Base-by-base conservation (phyloP, 2,888 invertebrate species). In the Cerastoderma edule region DNA sequence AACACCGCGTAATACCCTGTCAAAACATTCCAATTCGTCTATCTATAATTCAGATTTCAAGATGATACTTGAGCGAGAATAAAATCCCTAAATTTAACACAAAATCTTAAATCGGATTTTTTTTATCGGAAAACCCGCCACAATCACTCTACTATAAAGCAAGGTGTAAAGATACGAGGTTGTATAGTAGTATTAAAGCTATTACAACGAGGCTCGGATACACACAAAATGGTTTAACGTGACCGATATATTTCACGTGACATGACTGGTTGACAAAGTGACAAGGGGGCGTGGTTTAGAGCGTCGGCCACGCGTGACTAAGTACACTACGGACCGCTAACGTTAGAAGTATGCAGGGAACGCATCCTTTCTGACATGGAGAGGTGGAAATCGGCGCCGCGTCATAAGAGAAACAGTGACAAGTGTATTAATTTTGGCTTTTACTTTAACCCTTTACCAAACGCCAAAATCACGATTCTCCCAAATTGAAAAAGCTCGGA, bases 181-280 rank as follows among this genome's bases (percentile, higher is more conserved):
- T n/a, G n/a, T n/a, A n/a, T n/a, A n/a, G n/a, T n/a, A n/a, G 50
- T 22, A 50, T 24, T 60, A 48, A 67, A 60, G 22, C 71, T 67
- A 75, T 75, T 67, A 71, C n/a, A 66, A 27, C 39, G 2, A 50
- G 24, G 24, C 39, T 22, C 50, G 46, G 60, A 35, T 57, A 50
- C 60, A 67, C 27, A 57, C 32, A 19, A 22, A 56, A 46, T 33
- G 56, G 63, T 44, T 67, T 72, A 75, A 72, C 35, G 28, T 72
- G 79, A 75, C 79, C 79, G 79, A 79, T 63, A 72, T 79, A 66
- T 48, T 66, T 66, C 46, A 24, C 54, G 79, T 66, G 75, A 69
- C 72, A 70, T 67, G 69, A 79, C 56, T 79, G 79, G 79, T 70
- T 72, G 79, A 79, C 79, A 75, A n/a, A 50, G 56, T 80, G 75